Percentiles rank a stretch among this genome's conserved stretches.
Conservation (phyloP, 2,797 vertebrate species). For the Falco biarmicus region DNA sequence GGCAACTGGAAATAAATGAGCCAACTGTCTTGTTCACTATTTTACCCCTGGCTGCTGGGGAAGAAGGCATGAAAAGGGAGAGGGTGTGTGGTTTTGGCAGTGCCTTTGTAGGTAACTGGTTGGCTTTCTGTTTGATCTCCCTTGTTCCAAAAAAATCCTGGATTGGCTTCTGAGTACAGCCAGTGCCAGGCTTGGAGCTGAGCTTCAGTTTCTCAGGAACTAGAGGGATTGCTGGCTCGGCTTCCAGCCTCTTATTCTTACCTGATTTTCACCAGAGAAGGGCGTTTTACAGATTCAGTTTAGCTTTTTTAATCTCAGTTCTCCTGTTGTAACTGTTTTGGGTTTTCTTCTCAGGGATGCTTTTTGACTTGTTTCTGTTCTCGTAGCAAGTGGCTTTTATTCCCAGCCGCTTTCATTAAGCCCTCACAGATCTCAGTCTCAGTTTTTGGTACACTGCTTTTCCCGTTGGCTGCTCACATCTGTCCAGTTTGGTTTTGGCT, state of each 20-base stretch:
- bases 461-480: rapidly evolving
- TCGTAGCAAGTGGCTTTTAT: background rate
- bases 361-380: background rate
- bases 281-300: background rate
- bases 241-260: background rate
- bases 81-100: background rate
- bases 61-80: background rate
- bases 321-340: background rate
- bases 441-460: background rate
- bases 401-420: background rate
- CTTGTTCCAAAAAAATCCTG: background rate
- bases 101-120: background rate
- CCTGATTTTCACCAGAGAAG: background rate
- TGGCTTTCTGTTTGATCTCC: background rate
- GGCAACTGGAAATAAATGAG: background rate
- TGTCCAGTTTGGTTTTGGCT: background rate
- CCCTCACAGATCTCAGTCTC: background rate
- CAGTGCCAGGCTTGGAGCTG: background rate
- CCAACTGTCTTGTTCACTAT: background rate
- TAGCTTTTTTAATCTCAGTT: background rate
- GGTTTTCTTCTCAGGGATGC: background rate
- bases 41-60: background rate
- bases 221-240: background rate
- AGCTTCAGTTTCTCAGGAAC: background rate
- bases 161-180: background rate